Conservation (phyloP, 2,888 invertebrate genomes). For the Drosophila borealis region DNA sequence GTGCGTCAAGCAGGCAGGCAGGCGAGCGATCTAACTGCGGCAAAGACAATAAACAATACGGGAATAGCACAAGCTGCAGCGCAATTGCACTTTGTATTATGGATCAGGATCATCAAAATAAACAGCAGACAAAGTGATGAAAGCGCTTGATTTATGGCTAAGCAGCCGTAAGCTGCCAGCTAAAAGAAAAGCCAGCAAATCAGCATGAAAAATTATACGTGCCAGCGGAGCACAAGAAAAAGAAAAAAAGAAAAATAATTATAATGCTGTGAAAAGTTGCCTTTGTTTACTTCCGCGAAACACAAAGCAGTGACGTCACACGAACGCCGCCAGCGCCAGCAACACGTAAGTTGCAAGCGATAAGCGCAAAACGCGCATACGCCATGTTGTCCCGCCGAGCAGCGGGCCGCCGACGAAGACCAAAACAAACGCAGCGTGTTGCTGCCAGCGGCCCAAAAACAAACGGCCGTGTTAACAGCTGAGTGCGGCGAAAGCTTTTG, state of each 20-base stretch:
- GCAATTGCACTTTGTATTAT: constrained; percentile 60
- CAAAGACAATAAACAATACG: constrained; percentile 44
- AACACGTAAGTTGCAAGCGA: constrained; percentile 26
- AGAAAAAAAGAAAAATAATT: constrained; percentile 10
- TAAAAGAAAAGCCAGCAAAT: constrained; percentile 24
- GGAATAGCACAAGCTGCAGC: constrained; percentile 55
- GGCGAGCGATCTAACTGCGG: constrained; percentile 25
- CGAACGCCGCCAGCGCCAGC: constrained; percentile 1
- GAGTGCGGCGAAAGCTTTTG: constrained; percentile 62
- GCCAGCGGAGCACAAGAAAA: constrained; percentile 3
- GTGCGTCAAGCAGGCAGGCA: constrained; percentile 38
- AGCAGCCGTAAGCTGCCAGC: constrained; percentile 42
- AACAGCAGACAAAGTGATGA: constrained; percentile 62
- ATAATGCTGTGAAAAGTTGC: constrained; percentile 30
- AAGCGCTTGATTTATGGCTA: constrained; percentile 70
- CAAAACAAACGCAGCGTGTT: constrained; percentile 73
- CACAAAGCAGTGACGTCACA: constrained; percentile 75
- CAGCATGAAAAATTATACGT: constrained; percentile 19
- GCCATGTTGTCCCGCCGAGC: constrained; percentile 40
- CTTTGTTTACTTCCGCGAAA: constrained; percentile 77
- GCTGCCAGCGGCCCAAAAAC: constrained; percentile 28
- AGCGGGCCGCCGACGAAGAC: constrained; percentile 40
- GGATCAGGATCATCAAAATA: constrained; percentile 46
- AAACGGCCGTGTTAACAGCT: constrained; percentile 61
- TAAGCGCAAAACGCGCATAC: constrained; percentile 49